These are phyloP conservation scores for Eucera pruinosa DNA, from an alignment of 2,888 invertebrate species.

Conservation along the genomic window DNA sequence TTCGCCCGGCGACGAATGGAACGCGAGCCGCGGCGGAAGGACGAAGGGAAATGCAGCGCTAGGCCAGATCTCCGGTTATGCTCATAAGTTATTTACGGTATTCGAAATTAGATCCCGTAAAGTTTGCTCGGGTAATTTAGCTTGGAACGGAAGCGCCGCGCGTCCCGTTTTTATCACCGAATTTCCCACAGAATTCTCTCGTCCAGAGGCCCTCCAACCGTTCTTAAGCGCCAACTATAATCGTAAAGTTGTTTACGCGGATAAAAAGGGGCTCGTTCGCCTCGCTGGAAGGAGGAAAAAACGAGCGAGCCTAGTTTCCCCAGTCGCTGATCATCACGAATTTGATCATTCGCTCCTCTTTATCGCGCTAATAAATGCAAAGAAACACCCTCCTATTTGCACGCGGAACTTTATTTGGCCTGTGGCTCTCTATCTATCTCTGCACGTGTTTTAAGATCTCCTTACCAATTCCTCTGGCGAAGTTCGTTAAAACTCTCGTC, in stretches of 20 bases:
- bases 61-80: constrained; percentile 23
- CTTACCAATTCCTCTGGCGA: neutral
- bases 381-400: neutral
- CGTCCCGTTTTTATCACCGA: constrained; percentile 55
- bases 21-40: neutral
- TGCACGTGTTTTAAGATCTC: neutral
- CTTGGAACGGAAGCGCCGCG: constrained; percentile 19
- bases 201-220: constrained; percentile 4
- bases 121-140: constrained; percentile 56
- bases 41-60: neutral
- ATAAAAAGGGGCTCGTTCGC: neutral
- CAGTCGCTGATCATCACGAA: neutral
- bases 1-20: neutral
- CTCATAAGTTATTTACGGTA: constrained; percentile 60
- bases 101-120: constrained; percentile 57
- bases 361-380: constrained; percentile 4
- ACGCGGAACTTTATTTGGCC: neutral
- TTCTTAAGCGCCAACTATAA: constrained; percentile 61
- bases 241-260: constrained; percentile 70
- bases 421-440: too few relatives aligned
- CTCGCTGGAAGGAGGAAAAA: neutral
- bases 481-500: constrained; percentile 5
- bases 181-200: constrained; percentile 40
- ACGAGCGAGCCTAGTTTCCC: neutral
- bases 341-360: neutral